Base-by-base conservation (phyloP, 1,140 invertebrate species). In the Cotesia typhae region DNA sequence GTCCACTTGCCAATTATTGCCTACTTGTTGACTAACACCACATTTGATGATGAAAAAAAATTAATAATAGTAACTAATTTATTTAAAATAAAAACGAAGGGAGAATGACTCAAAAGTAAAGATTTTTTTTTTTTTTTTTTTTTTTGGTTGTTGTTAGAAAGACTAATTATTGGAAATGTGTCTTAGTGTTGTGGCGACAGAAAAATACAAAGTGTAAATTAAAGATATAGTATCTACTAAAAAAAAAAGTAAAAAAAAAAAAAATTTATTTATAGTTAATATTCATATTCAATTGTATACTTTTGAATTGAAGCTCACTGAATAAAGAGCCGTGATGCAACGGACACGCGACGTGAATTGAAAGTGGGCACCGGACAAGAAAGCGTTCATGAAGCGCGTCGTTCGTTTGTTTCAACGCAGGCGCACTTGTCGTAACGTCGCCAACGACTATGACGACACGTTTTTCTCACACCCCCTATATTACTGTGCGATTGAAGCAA, bases 331-430 rank as follows among this genome's bases (percentile, higher is more conserved):
- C 66, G 59, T 70, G 71, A 74, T 77, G 71, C 77, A 74, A 82
- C 81, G 75, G 77, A 79, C 81, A 81, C 80, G 81, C 82, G 80
- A 77, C 79, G 79, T 77, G 79, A 77, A 82, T 82, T 76, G 82
- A 74, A 82, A 83, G 81, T 83, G 81, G 82, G 77, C 79, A 80
- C 79, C 78, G 65, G 69, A 76, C 72, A 74, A 77, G 78, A 74
- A 72, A 47, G 70, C 75, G 67, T 71, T 77, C 76, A 74, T 75
- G 74, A 71, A 74, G 67, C 68, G 80, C 77, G 74, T 69, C 72
- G 74, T 67, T 75, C 75, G 73, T 77, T 74, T 51, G 4, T 68
- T 64, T 9, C 2, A 17, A 53, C 74, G 74, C 74, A 75, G 71
- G 74, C 74, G 74, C 74, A 14, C 14, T 9, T 67, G 37, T 59